A percentile compares a stretch with the other conserved stretches of the same genome.
Conservation (phyloP, 2,888 invertebrate genomes). For the Tipula vernalis region DNA sequence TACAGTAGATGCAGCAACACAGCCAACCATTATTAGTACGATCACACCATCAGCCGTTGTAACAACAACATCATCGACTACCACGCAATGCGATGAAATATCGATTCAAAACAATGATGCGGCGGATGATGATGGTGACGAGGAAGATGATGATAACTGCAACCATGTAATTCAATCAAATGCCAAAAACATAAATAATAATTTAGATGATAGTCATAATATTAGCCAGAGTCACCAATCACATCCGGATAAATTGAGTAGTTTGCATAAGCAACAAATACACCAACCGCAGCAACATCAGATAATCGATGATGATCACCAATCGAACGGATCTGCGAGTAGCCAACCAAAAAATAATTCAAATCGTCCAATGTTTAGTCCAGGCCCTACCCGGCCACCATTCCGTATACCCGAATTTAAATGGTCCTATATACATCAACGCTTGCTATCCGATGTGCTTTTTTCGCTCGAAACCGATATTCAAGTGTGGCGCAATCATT, state of each 20-base stretch:
- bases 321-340: background rate
- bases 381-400: slow-evolving; percentile 84
- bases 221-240: slow-evolving; percentile 18
- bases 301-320: background rate
- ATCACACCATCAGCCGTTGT: background rate
- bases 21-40: background rate
- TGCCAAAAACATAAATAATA: background rate
- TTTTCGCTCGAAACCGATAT: slow-evolving; percentile 96
- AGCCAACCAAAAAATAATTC: slow-evolving; percentile 40
- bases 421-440: slow-evolving; percentile 98
- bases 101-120: slow-evolving; percentile 15
- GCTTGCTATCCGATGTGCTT: slow-evolving; percentile 87
- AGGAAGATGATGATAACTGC: slow-evolving; percentile 8
- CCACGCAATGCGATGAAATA: slow-evolving; percentile 10
- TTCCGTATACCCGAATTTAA: slow-evolving; percentile 99
- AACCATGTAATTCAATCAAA: background rate
- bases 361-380: slow-evolving; percentile 78
- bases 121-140: slow-evolving; percentile 16
- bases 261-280: background rate
- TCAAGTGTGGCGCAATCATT: slow-evolving; percentile 83
- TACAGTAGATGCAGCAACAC: background rate
- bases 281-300: slow-evolving; percentile 14
- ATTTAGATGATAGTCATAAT: slow-evolving; percentile 7
- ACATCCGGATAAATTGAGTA: background rate
- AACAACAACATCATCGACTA: slow-evolving; percentile 5